Base-by-base conservation (phyloP, 2,113 vertebrate genomes). In the Odocoileus virginianus region DNA sequence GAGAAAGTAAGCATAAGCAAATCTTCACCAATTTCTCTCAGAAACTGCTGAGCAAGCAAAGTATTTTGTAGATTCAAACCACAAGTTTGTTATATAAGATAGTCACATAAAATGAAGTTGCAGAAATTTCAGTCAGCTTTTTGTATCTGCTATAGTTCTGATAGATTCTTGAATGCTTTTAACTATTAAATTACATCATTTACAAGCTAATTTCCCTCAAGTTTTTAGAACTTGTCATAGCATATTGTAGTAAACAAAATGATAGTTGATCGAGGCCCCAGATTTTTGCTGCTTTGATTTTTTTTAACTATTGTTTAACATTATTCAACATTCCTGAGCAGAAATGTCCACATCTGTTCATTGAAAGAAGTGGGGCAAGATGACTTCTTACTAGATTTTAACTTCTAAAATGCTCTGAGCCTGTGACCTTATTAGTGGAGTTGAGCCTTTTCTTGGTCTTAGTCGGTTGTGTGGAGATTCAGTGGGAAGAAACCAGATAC, bases 391-490 rank as follows among this genome's bases (percentile, higher is more conserved):
- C 15, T 30, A 45, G 84, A 60, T 5, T 82, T 82, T 82, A n/a
- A 23, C 19, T 52, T 52, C 16, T 50, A 52, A 52, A 52, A n/a
- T 81, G 47, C 21, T 86, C 12, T 83, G 33, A 14, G 19, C 27
- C 28, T 86, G 40, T 15, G 17, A 13, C 33, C 57, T 61, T 47
- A 13, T 2, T 61, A 23, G 15, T 33, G 14, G 0, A 86, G 30
- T 47, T 45, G 36, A 71, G 9, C 11, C 8, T 81, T 61, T 52
- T 57, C 33, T 96, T 94, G 89, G 17, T 83, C 93, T 97, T 97
- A 50, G 64, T 90, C 99, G 99, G 99, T 99, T 36, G 85, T 99
- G 13, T 99, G 99, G 99, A 89, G 99, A 87, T 99, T 99, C 96
- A 97, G 97, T 60, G 99, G 99, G 0, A 98, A 98, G 84, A 98